phyloP scores from a whole-genome alignment of 2,888 invertebrate genomes.

The Acleris cristana region DNA sequence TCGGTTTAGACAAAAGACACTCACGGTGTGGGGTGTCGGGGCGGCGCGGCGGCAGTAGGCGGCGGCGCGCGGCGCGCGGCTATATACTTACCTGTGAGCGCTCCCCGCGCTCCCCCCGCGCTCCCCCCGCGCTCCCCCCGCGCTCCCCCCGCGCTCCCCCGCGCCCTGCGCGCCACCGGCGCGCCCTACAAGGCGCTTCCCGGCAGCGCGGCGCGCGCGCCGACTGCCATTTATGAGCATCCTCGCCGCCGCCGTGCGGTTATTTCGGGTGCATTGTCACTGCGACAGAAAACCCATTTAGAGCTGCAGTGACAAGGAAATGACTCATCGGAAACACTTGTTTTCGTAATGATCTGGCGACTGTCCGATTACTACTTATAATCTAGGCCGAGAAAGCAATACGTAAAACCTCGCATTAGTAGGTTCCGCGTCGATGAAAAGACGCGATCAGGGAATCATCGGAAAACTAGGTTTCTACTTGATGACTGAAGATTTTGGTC shows the following conservation, averaged over 20 bases:
- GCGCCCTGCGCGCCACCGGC: slow-evolving; percentile 1
- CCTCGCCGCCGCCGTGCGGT: slow-evolving; percentile 39
- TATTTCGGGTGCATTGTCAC: slow-evolving; percentile 36
- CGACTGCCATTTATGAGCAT: slow-evolving; percentile 61
- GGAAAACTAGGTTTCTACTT: too few relatives aligned
- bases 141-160: slow-evolving; percentile 21
- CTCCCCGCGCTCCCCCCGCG: neutral
- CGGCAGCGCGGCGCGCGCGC: slow-evolving; percentile 28
- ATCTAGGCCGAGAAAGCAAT: too few relatives aligned
- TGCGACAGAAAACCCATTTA: slow-evolving; percentile 17
- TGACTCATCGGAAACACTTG: slow-evolving; percentile 7
- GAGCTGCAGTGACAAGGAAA: slow-evolving; percentile 7
- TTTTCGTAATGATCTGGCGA: neutral
- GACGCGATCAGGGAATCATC: too few relatives aligned
- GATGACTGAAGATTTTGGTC: too few relatives aligned
- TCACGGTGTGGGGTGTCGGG: slow-evolving; percentile 46
- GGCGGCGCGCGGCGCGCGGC: slow-evolving; percentile 42
- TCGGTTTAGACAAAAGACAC: slow-evolving; percentile 29
- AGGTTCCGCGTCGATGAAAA: too few relatives aligned
- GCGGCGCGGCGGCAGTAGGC: slow-evolving; percentile 46
- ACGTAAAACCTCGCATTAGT: too few relatives aligned
- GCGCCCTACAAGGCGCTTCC: slow-evolving; percentile 36
- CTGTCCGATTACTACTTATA: neutral
- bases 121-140: slow-evolving; percentile 18
- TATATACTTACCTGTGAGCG: slow-evolving; percentile 41